Percentiles rank a stretch among this genome's conserved stretches.
Conservation (phyloP, 1,140 invertebrate genomes). For the Drosophila sp. region DNA sequence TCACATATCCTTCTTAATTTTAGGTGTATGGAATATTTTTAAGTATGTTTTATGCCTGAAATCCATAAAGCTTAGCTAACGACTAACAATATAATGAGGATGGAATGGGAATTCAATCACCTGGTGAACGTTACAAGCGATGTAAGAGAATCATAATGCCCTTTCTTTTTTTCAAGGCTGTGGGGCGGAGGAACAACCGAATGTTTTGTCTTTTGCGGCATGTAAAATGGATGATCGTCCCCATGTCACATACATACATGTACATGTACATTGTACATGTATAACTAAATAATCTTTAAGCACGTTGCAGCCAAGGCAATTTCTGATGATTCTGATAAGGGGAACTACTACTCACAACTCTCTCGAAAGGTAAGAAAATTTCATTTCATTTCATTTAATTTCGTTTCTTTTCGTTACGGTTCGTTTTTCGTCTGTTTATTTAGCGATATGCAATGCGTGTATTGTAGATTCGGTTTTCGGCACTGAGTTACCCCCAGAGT, state of each 20-base stretch:
- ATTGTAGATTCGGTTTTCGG: slow-evolving; percentile 3
- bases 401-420: background rate
- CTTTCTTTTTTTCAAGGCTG: background rate
- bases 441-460: slow-evolving; percentile 11
- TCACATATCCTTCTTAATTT: no score
- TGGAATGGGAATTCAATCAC: no score
- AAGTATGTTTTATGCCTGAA: no score
- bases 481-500: slow-evolving; percentile 1
- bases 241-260: background rate
- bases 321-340: slow-evolving; percentile 7
- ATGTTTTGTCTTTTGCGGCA: slow-evolving; percentile 3
- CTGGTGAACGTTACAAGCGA: background rate
- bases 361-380: slow-evolving; percentile 2
- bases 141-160: background rate
- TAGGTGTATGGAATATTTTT: no score
- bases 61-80: no score
- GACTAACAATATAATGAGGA: no score
- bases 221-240: slow-evolving; percentile 12
- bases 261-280: background rate
- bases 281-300: background rate
- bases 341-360: background rate
- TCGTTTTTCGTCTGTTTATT: slow-evolving; percentile 12
- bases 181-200: background rate
- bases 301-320: slow-evolving; percentile 8
- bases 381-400: slow-evolving; percentile 2